Conservation (phyloP, 2,113 vertebrate species). For the Labeo catla region DNA sequence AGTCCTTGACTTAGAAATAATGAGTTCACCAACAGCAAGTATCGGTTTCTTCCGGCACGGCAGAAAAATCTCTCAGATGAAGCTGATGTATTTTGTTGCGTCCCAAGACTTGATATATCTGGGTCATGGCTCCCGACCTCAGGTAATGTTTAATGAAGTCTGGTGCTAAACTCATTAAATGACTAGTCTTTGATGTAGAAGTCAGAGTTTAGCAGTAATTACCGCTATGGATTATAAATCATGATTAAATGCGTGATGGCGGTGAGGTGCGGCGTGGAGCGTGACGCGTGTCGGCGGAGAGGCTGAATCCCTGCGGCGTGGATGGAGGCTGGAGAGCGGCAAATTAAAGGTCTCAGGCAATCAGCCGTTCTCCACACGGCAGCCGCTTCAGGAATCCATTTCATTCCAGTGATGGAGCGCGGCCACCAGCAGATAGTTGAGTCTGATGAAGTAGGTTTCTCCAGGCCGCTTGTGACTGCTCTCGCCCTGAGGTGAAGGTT, state of each 20-base stretch:
- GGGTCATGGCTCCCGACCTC: constrained; percentile 11
- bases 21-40: neutral
- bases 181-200: constrained; percentile 39
- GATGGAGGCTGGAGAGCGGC: constrained; percentile 55
- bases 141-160: constrained; percentile 45
- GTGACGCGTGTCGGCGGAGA: neutral
- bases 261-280: neutral
- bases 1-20: neutral
- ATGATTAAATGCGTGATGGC: constrained; percentile 19
- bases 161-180: constrained; percentile 27
- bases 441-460: constrained; percentile 45
- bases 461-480: constrained; percentile 1
- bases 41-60: neutral
- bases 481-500: constrained; percentile 28
- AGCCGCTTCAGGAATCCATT: constrained; percentile 60
- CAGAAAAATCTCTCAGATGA: neutral
- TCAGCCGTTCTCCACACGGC: constrained; percentile 57
- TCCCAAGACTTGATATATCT: constrained; percentile 25
- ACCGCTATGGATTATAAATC: constrained; percentile 21
- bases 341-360: constrained; percentile 71
- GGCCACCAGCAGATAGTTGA: constrained; percentile 27
- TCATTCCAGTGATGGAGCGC: constrained; percentile 55
- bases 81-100: neutral
- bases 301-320: constrained; percentile 45
- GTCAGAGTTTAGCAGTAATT: constrained; percentile 29